phyloP scores from a whole-genome alignment of 1,140 invertebrate genomes.

The Philotrypesis tridentata region DNA sequence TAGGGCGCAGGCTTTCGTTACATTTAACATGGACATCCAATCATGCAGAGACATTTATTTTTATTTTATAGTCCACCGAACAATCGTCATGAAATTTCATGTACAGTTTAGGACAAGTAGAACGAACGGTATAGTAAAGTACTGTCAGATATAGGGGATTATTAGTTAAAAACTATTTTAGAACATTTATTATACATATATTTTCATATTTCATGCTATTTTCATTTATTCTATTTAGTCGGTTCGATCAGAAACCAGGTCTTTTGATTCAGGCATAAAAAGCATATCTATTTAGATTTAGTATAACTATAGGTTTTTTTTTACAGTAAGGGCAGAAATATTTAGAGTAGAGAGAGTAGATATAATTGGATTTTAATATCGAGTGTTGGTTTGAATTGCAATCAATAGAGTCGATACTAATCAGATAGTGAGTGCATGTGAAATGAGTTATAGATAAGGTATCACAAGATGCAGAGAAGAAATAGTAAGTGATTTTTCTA shows the following conservation, averaged over 20 bases:
- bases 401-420: neutral
- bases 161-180: neutral
- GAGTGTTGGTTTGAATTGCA: neutral
- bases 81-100: neutral
- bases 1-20: neutral
- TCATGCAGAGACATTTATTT: neutral
- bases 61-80: neutral
- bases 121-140: neutral
- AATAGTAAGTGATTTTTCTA: neutral
- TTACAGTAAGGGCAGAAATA: neutral
- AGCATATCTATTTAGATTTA: neutral
- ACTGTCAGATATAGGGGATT: neutral
- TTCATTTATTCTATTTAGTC: neutral
- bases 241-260: neutral
- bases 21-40: neutral
- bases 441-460: neutral
- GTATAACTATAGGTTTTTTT: neutral
- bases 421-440: neutral
- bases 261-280: neutral
- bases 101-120: neutral
- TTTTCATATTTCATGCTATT: neutral
- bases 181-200: neutral
- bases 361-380: neutral
- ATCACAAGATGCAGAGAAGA: neutral
- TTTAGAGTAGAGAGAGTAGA: neutral